Base-by-base conservation (phyloP, 2,888 invertebrate species). In the Apamea sordens region DNA sequence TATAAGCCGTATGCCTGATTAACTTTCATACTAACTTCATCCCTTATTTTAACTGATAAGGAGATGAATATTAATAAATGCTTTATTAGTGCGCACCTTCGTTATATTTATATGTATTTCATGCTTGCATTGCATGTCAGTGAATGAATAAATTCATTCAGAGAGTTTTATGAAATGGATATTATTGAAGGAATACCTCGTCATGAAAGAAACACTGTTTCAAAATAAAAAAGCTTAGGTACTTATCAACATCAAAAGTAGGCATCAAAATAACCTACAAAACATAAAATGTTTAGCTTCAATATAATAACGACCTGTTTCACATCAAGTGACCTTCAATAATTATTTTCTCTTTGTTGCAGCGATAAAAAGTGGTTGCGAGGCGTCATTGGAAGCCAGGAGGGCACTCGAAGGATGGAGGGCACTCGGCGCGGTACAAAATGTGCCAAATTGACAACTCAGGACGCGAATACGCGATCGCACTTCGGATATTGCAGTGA, bases 361-460 rank as follows among this genome's bases (percentile, higher is more conserved):
- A 91, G 91, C 90, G 92, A 93, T 93, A 94, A 94, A 94, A 94
- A 93, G 90, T 89, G 92, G 92, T 91, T 93, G 91, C 91, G 91
- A 92, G 92, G 92, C 91, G 92, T 93, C 94, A 92, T 92, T 92
- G 93, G 91, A 88, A 84, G 83, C 87, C 85, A 78, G 73, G 87
- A 94, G 94, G 71, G 88, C 89, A 70, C 93, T 93, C 84, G 74
- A 83, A 83, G 81, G 76, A 59, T 86, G 87, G 88, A 94, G 94
- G 85, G 89, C 93, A 89, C 95, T 94, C 85, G 83, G 89, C 91
- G 91, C 88, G 92, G 92, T 91, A 94, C 93, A 94, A 95, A 95
- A 94, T 95, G 95, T 93, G 92, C 92, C 94, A 95, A 95, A 95
- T 94, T 95, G 95, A 93, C 94, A 94, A 95, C 92, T 94, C 93